A percentile compares a stretch with the other conserved stretches of the same genome.
Conservation (phyloP, 1,140 invertebrate species). For the Dysdera silvatica region DNA sequence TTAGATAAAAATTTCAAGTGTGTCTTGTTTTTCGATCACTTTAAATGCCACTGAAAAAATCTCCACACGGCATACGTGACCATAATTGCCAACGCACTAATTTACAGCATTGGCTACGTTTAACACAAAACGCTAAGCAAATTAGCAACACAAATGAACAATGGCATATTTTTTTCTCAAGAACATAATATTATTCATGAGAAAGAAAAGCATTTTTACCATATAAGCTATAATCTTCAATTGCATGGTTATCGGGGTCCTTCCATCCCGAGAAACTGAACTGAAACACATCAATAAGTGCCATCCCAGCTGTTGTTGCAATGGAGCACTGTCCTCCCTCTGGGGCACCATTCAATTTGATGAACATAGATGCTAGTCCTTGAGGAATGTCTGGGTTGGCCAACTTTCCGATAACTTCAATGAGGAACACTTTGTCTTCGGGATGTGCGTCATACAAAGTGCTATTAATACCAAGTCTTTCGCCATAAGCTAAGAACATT, state of each 20-base stretch:
- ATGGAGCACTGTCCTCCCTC: conserved; percentile 11
- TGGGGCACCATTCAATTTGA: conserved; percentile 20
- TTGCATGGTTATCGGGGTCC: conserved; percentile 17
- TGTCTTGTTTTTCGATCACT: too few relatives aligned
- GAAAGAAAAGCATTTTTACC: too few relatives aligned
- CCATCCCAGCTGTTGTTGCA: neutral
- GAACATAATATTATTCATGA: too few relatives aligned
- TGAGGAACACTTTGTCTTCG: neutral
- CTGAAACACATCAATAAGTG: conserved; percentile 10
- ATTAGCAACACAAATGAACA: too few relatives aligned
- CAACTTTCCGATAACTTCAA: neutral
- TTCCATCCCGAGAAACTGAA: conserved; percentile 12
- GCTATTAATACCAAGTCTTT: conserved; percentile 18
- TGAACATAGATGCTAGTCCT: conserved; percentile 4
- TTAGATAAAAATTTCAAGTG: too few relatives aligned
- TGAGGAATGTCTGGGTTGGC: neutral
- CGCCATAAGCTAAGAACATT: conserved; percentile 10
- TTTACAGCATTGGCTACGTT: too few relatives aligned
- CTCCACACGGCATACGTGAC: too few relatives aligned
- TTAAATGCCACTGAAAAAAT: too few relatives aligned
- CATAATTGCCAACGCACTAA: too few relatives aligned
- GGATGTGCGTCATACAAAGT: conserved; percentile 7
- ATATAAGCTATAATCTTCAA: conserved; percentile 19
- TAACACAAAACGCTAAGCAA: too few relatives aligned
- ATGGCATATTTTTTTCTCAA: too few relatives aligned